These are phyloP conservation scores for Gasterosteus nipponicus DNA, from an alignment of 2,113 vertebrate genomes.

Conservation along the genomic window DNA sequence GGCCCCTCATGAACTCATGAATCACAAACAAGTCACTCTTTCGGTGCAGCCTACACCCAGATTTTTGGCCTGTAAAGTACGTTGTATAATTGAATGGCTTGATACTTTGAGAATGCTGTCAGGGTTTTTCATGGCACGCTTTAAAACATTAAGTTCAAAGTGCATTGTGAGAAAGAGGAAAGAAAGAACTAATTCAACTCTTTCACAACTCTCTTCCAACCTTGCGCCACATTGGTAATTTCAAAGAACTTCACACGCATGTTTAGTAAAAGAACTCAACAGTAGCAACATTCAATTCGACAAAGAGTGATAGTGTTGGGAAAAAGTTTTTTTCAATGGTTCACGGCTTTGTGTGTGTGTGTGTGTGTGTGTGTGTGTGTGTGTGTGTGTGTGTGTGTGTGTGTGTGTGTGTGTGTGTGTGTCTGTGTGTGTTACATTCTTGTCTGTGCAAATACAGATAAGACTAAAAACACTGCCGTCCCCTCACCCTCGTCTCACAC, in stretches of 20 bases:
- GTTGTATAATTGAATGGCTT: neutral
- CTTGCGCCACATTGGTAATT: constrained; percentile 5
- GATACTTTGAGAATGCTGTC: neutral
- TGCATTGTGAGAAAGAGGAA: neutral
- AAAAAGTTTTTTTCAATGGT: constrained; percentile 40
- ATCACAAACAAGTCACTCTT: neutral
- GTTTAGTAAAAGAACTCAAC: constrained; percentile 38
- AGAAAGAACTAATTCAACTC: constrained; percentile 1
- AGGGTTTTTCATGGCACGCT: neutral
- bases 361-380: constrained; percentile 22
- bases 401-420: constrained; percentile 21
- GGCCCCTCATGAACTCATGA: neutral
- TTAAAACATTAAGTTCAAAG: constrained; percentile 7
- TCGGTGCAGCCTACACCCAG: neutral
- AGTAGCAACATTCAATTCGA: constrained; percentile 58
- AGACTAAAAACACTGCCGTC: constrained; percentile 39
- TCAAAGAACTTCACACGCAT: constrained; percentile 6
- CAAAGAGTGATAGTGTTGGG: constrained; percentile 55
- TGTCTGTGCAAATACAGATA: constrained; percentile 67
- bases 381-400: constrained; percentile 15
- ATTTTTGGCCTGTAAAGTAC: neutral
- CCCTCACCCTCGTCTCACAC: constrained; percentile 40
- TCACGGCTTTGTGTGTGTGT: constrained; percentile 27
- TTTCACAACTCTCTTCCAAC: constrained; percentile 36
- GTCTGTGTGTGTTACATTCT: constrained; percentile 40